Conservation (phyloP, 2,113 vertebrate genomes). For the Ceyx melanurus region DNA sequence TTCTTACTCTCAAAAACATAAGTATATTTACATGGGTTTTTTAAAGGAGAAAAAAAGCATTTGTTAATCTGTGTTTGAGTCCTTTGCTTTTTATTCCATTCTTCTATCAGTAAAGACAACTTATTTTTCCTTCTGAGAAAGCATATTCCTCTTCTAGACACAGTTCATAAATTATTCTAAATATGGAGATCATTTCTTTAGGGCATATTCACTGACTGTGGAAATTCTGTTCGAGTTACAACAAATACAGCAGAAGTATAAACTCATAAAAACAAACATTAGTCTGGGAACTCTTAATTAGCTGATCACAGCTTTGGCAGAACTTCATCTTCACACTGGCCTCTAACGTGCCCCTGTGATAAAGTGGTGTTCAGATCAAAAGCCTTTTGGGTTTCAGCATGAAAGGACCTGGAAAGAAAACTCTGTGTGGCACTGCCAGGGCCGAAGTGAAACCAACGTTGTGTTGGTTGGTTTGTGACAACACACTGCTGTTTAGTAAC, state of each 20-base stretch:
- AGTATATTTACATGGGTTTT: background rate
- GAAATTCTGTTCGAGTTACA: conserved; percentile 41
- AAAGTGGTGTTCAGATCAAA: conserved; percentile 13
- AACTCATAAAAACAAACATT: conserved; percentile 52
- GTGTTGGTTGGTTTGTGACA: background rate
- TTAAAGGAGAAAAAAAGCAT: fast-evolving
- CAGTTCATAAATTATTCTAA: conserved; percentile 8
- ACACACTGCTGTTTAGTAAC: background rate
- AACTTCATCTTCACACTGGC: conserved; percentile 44
- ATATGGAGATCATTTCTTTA: background rate
- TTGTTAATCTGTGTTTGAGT: background rate
- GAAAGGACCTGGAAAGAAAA: background rate
- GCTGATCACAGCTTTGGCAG: conserved; percentile 29
- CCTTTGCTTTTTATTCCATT: background rate
- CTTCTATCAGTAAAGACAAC: background rate
- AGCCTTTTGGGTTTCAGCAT: background rate
- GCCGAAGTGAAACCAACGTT: background rate
- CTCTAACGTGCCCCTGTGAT: conserved; percentile 26
- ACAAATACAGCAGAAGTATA: conserved; percentile 41
- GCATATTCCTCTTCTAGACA: conserved; percentile 26
- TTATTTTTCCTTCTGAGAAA: conserved; percentile 13
- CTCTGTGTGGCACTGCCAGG: background rate
- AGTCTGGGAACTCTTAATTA: conserved; percentile 45
- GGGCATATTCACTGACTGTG: background rate
- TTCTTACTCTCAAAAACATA: background rate